Conservation (phyloP, 2,797 vertebrate species). For the Argya squamiceps region DNA sequence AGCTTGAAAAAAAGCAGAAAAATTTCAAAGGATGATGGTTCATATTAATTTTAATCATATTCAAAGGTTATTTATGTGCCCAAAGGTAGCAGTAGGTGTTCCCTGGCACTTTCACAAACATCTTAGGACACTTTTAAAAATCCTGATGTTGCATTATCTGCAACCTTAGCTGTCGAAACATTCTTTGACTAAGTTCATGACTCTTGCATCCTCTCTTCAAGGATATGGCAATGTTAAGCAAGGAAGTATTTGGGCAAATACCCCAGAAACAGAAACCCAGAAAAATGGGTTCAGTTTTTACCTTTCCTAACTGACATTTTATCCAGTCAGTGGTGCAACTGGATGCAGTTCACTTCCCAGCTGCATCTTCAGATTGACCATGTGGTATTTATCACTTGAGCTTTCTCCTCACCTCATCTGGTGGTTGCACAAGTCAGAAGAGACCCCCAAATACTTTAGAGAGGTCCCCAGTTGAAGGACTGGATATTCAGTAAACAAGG, state of each 20-base stretch:
- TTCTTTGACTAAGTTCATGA: background rate
- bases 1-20: background rate
- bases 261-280: background rate
- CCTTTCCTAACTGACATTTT: background rate
- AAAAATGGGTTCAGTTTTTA: background rate
- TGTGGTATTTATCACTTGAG: background rate
- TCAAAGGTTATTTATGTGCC: background rate
- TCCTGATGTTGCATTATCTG: background rate
- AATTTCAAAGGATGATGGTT: background rate
- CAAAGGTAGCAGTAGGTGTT: background rate
- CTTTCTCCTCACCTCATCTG: background rate
- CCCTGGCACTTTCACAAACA: background rate
- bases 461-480: background rate
- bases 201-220: background rate
- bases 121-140: background rate
- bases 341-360: background rate
- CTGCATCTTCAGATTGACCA: background rate
- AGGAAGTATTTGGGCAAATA: background rate
- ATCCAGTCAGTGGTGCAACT: background rate
- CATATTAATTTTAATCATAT: background rate
- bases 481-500: background rate
- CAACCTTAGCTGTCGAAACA: background rate
- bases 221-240: background rate
- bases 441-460: background rate
- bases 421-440: rapidly evolving